A percentile compares a stretch with the other conserved stretches of the same genome.
Evolutionary conservation across 1,140 invertebrate genomes (phyloP).

Genomic region (Trissolcus basalis): DNA sequence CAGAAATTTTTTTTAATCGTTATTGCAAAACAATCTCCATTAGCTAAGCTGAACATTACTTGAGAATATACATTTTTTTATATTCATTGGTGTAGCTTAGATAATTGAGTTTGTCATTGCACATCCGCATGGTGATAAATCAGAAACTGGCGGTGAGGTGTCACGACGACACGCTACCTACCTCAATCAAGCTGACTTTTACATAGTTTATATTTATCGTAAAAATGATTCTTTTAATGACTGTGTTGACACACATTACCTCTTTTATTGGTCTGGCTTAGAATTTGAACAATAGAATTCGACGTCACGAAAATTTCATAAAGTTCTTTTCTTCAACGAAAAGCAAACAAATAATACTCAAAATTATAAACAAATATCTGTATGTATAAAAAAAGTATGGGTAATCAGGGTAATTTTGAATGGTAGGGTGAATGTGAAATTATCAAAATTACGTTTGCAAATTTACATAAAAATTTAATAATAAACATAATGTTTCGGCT

Average conservation of each 20-base stretch:
- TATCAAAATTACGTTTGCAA: no score
- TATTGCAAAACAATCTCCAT: conserved; percentile 12
- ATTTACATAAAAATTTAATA: no score
- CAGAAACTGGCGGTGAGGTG: conserved; percentile 36
- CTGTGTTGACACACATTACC: conserved; percentile 16
- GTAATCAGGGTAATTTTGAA: no score
- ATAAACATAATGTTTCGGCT: no score
- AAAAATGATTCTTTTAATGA: conserved; percentile 35
- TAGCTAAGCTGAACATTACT: conserved; percentile 16
- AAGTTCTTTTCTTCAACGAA: no score
- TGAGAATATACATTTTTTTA: conserved; percentile 20
- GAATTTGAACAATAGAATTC: neutral
- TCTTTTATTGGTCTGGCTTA: conserved; percentile 22
- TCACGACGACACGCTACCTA: conserved; percentile 36
- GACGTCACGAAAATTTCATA: no score
- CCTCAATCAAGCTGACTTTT: conserved; percentile 46
- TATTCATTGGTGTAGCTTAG: conserved; percentile 19
- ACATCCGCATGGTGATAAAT: conserved; percentile 51
- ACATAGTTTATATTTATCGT: conserved; percentile 47
- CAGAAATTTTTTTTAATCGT: no score
- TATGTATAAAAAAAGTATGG: no score
- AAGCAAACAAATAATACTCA: no score
- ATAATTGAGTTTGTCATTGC: conserved; percentile 50
- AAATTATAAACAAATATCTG: no score
- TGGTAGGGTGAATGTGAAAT: no score